Conservation (phyloP, 2,888 invertebrate genomes). For the Ectemnius lituratus region DNA sequence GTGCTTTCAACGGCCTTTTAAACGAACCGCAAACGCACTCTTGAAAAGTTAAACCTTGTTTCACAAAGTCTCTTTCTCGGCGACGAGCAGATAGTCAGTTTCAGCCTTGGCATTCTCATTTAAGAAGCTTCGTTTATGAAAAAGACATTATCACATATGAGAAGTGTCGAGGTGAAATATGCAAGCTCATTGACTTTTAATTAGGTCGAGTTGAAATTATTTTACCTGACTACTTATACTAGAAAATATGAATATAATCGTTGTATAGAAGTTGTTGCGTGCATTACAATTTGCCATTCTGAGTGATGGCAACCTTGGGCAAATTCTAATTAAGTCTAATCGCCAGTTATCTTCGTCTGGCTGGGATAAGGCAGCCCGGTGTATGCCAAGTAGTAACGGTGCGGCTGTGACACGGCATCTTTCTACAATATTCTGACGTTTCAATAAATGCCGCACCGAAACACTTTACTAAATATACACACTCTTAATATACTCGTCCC, state of each 20-base stretch:
- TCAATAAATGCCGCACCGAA: too few relatives aligned
- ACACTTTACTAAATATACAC: too few relatives aligned
- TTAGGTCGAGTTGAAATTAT: too few relatives aligned
- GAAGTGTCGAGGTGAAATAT: too few relatives aligned
- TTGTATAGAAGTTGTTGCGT: slow-evolving; percentile 3
- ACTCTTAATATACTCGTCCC: neutral
- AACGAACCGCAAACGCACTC: slow-evolving; percentile 31
- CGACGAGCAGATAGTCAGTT: too few relatives aligned
- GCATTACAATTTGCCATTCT: slow-evolving; percentile 15
- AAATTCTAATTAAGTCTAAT: slow-evolving; percentile 50
- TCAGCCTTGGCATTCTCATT: too few relatives aligned
- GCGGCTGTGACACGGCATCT: neutral
- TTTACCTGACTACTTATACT: too few relatives aligned
- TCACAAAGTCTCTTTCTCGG: too few relatives aligned
- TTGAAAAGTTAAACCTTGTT: neutral
- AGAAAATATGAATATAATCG: too few relatives aligned
- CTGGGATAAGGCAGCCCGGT: slow-evolving; percentile 32
- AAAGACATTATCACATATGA: neutral
- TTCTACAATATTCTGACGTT: too few relatives aligned
- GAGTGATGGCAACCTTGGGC: slow-evolving; percentile 17
- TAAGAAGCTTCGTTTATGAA: too few relatives aligned
- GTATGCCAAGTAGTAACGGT: neutral
- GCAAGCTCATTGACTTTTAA: too few relatives aligned
- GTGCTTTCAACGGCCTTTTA: slow-evolving; percentile 41
- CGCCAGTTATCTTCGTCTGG: slow-evolving; percentile 39